Evolutionary conservation across 2,888 invertebrate genomes (phyloP), one percentile per base, ranked within the genome.

Genomic region (Temnothorax unifasciatus): DNA sequence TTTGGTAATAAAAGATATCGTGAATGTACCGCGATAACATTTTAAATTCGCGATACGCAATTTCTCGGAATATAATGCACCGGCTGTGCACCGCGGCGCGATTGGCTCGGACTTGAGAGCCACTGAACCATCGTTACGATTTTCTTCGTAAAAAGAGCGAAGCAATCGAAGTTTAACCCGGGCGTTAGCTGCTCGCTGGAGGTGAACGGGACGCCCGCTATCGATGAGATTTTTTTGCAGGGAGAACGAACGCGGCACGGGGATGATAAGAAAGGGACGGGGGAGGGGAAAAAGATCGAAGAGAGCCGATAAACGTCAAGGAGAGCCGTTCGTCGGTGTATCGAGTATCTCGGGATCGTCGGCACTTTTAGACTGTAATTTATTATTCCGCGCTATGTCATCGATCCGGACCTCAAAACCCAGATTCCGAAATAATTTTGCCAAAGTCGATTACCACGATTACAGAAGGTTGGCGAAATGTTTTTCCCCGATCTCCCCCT

Each of bases 211-310:
- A 71, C 79, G 66, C 54, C 76, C 41, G 69, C 34, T 57, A 76
- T 87, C 83, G 79, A 86, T 82, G 68, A 75, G 79, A 84, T 83
- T 75, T 63, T 69, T 85, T 59, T 74, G 64, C 38, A 57, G 47
- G 57, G 15, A 63, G 34, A 44, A 41, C 21, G 29, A 76, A 25
- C 25, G 21, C 25, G 38, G 21, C 38, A 18, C 25, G 29, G 11
- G 18, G 21, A 75, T 75, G 50, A 75, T 64, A 34, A 75, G 50
- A 38, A 68, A 82, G n/a, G 57, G 29, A 47, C 21, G 11, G 61
- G 73, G 59, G 69, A 29, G 59, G 18, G 64, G 52, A 61, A 64
- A 79, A 79, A 83, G 85, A 73, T 85, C 63, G 69, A 63, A 79
- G 76, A 79, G 76, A 81, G 34, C 76, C 69, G 81, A 68, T 54